Evolutionary conservation across 1,140 invertebrate genomes (phyloP), one percentile per base, ranked within the genome.

Genomic region (Anagrus nilaparvatae): DNA sequence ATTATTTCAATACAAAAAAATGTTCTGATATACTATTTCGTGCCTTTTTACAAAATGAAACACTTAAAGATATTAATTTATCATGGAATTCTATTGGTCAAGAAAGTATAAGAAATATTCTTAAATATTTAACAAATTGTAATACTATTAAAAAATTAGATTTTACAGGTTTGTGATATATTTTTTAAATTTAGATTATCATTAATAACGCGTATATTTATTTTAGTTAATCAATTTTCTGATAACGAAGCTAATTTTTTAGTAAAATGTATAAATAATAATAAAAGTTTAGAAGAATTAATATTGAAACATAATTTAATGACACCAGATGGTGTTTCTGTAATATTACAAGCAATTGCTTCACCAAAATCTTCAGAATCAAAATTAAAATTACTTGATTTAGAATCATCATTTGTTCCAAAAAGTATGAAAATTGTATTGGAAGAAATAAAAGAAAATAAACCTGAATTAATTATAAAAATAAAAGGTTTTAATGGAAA

Each of bases 401-500:
- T 72, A 31, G 60, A 61, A 23, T 61, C 66, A 42, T 51, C 67
- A 20, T 67, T 57, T 56, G 52, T 64, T 0, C 51, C 60, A 6
- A 70, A 65, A 44, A 28, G 54, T 17, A 51, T 61, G 37, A 8
- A 65, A 20, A 43, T 48, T 13, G 47, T 45, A 32, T 44, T 65
- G 43, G 51, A 65, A 44, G 31, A 53, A 19, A 50, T 61, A 32
- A 25, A 52, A 48, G 40, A 51, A 43, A 28, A 24, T 17, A 55
- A 55, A 51, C 51, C 58, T 6, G 43, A 54, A 34, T 48, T 69
- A 28, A 46, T 28, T 8, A 43, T 73, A 12, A 65, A 49, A 20
- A 55, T 70, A 29, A 63, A 58, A 28, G 64, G 67, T 4, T 63
- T 72, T 48, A 40, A 68, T 5, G 52, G 61, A 35, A 65, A 72